Percentiles rank a stretch among this genome's conserved stretches.
phyloP scores from a whole-genome alignment of 2,888 invertebrate species.

The Odontocolon sp. region DNA sequence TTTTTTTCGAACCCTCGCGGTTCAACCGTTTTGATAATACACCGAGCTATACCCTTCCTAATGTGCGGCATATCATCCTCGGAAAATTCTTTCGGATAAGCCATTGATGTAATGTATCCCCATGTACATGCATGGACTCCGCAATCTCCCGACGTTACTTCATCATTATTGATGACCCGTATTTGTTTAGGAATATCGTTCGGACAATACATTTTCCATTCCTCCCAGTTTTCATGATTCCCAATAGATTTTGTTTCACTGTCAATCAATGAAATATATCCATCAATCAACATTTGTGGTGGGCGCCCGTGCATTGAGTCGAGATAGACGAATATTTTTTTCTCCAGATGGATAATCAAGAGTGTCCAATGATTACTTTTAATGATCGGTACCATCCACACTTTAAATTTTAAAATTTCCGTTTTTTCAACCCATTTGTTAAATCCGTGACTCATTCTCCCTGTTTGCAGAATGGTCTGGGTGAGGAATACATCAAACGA shows the following conservation, averaged over 20 bases:
- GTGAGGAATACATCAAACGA: not conserved
- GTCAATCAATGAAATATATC: not conserved
- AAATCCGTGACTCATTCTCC: constrained; percentile 6
- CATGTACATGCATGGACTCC: not conserved
- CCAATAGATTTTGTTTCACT: not conserved
- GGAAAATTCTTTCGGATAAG: not conserved
- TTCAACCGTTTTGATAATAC: not conserved
- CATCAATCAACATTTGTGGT: not conserved
- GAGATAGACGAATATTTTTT: not conserved
- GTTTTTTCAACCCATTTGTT: not conserved
- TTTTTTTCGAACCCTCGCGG: too few species aligned
- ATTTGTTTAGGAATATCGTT: not conserved
- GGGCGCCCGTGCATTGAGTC: not conserved
- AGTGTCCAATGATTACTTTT: not conserved
- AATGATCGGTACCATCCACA: not conserved
- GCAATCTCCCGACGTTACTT: not conserved
- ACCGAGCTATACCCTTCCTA: not conserved
- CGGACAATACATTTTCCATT: not conserved
- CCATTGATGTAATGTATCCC: not conserved
- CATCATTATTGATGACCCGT: too few species aligned
- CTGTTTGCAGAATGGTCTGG: not conserved
- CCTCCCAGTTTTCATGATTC: not conserved
- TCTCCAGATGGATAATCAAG: not conserved
- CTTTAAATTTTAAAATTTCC: not conserved
- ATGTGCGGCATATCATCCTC: not conserved